Evolutionary conservation across 2,113 vertebrate species (phyloP).

Genomic region (Phyllostomus discolor): DNA sequence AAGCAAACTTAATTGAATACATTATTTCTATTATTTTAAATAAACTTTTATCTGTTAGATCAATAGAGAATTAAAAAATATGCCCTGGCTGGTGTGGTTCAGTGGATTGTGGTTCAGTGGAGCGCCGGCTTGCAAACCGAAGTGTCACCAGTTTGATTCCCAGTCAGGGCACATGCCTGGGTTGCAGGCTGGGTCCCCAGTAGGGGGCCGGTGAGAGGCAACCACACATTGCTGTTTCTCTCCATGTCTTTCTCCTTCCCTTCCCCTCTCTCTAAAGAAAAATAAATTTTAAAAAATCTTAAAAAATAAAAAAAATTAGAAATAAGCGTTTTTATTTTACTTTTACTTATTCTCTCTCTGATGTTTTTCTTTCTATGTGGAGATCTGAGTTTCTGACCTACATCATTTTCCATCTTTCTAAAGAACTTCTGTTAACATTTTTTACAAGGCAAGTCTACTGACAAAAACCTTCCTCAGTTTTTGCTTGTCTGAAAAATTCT

Average conservation of each 20-base stretch:
- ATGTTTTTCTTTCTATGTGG: not conserved
- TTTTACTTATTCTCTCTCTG: not conserved
- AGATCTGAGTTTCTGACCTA: not conserved
- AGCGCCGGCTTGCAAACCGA: too few relatives aligned
- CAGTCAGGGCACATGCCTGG: too few relatives aligned
- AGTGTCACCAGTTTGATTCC: too few relatives aligned
- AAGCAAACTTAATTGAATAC: not conserved
- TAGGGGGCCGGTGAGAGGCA: too few relatives aligned
- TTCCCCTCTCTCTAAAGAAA: too few relatives aligned
- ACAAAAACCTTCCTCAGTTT: not conserved
- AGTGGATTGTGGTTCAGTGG: too few relatives aligned
- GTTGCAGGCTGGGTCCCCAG: too few relatives aligned
- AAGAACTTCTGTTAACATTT: not conserved
- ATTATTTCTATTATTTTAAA: not conserved
- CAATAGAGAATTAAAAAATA: not conserved
- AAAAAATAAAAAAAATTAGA: not conserved
- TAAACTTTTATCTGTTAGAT: not conserved
- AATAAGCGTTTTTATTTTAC: not conserved
- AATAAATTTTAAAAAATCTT: too few relatives aligned
- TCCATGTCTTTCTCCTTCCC: too few relatives aligned
- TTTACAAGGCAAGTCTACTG: not conserved
- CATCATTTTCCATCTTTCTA: not conserved
- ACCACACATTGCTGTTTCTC: too few relatives aligned
- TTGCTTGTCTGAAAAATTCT: not conserved
- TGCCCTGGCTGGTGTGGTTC: too few relatives aligned